Base-by-base conservation (phyloP, 2,888 invertebrate species). In the Caenorhabditis sinica region DNA sequence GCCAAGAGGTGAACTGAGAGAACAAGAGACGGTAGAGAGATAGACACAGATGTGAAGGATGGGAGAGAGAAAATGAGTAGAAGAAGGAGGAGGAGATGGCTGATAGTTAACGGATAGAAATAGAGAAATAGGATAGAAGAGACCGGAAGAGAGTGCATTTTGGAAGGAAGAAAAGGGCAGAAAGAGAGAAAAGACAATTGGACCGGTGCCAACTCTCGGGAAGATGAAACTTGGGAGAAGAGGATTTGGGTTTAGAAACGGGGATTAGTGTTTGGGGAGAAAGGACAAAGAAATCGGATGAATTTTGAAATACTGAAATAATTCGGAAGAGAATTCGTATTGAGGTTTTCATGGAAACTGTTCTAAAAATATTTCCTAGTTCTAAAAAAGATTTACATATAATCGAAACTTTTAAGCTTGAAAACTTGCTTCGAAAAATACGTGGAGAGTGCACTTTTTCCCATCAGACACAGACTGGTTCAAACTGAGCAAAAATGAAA, bases 151-250 rank as follows among this genome's bases (percentile, higher is more conserved):
- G 53, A 65, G 11, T 40, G 11, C 9, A 60, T 11, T 33, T 40
- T 40, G 40, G 60, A 36, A 60, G n/a, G 15, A 13, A 43, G n/a
- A 60, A 49, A 49, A 49, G 53, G 51, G 36, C 17, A 61, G 49
- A 56, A 9, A 65, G 72, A 63, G 6, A 51, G 33, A 23, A 49
- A 45, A 53, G 63, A 63, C 30, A 53, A 45, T 76, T 76, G 76
- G 76, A 76, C 76, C 76, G 76, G 76, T 76, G 76, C 76, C 76
- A 76, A 76, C 76, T 65, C 66, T 58, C 40, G n/a, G n/a, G 60
- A 43, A 60, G 36, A 40, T 30, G 11, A 20, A 15, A 61, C 36
- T 20, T 28, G 17, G 15, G 63, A 4, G 11, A 9, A 25, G 45
- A 28, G 65, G 45, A 45, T 45, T 56, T 33, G 33, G 15, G 60